A percentile compares a stretch with the other conserved stretches of the same genome.
Evolutionary conservation across 2,113 vertebrate genomes (phyloP).

Genomic region (Scomber japonicus): DNA sequence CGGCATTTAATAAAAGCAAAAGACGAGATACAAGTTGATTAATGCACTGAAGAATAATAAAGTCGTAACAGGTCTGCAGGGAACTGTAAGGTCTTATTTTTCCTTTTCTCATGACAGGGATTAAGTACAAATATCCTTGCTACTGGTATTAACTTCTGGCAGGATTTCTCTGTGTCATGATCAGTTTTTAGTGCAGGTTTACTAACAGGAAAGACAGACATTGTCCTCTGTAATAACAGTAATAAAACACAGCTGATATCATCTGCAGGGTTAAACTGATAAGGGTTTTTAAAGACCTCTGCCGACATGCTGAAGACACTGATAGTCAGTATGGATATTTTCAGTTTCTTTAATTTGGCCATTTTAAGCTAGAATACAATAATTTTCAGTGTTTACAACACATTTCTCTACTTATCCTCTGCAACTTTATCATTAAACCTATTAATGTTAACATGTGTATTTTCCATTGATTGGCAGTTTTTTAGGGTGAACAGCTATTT

Average conservation of each 20-base stretch:
- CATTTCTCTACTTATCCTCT: not conserved
- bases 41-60: constrained; percentile 73
- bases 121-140: constrained; percentile 74
- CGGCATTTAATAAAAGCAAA: constrained; percentile 80
- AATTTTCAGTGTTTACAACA: constrained; percentile 9
- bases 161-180: constrained; percentile 63
- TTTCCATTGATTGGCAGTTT: constrained; percentile 15
- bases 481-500: not conserved
- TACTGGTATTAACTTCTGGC: constrained; percentile 68
- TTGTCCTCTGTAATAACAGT: constrained; percentile 50
- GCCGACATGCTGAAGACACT: not conserved
- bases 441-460: constrained; percentile 27
- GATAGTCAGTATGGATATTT: constrained; percentile 11
- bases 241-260: constrained; percentile 61
- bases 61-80: constrained; percentile 66
- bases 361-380: constrained; percentile 31
- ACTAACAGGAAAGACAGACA: constrained; percentile 42
- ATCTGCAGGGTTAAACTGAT: constrained; percentile 49
- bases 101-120: constrained; percentile 67
- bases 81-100: constrained; percentile 77
- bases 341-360: constrained; percentile 15
- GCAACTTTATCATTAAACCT: constrained; percentile 28
- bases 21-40: constrained; percentile 76
- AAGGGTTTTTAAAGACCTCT: constrained; percentile 38
- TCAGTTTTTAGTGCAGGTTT: constrained; percentile 46